Percentiles rank a stretch among this genome's conserved stretches.
Evolutionary conservation across 2,113 vertebrate species (phyloP).

Genomic region (Brachionichthys hirsutus): DNA sequence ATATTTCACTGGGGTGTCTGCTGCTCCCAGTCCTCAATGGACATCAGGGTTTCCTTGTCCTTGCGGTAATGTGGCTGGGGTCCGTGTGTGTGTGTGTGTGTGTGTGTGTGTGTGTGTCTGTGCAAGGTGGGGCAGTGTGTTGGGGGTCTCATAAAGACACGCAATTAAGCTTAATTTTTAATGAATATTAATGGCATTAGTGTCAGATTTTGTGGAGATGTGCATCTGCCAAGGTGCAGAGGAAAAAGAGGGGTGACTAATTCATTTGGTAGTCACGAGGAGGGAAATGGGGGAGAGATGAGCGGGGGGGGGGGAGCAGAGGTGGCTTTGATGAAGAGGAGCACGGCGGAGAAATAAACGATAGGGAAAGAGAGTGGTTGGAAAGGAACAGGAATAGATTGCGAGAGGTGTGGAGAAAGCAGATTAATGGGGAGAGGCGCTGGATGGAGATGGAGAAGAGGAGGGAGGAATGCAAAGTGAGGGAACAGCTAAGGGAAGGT

Average conservation of each 20-base stretch:
- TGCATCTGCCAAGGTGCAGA: constrained; percentile 74
- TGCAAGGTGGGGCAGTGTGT: no score
- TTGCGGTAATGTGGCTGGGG: constrained; percentile 27
- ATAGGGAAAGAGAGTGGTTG: neutral
- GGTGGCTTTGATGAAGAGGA: neutral
- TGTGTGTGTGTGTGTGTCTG: constrained; percentile 1
- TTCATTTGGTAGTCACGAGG: constrained; percentile 79
- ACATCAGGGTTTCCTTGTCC: constrained; percentile 15
- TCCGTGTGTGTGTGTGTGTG: constrained; percentile 21
- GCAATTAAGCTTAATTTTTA: constrained; percentile 84
- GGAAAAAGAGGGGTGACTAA: constrained; percentile 65
- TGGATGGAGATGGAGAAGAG: neutral
- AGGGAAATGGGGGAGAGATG: constrained; percentile 27
- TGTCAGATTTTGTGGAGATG: constrained; percentile 77
- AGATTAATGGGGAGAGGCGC: constrained; percentile 1
- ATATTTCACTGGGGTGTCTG: neutral
- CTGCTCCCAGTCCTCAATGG: neutral
- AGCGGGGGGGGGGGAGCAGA: constrained; percentile 24
- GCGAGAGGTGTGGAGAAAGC: constrained; percentile 1
- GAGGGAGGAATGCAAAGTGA: neutral
- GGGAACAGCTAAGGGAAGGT: neutral
- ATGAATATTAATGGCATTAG: constrained; percentile 84
- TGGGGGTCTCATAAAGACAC: constrained; percentile 62
- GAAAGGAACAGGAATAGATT: neutral
- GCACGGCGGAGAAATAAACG: neutral